Evolutionary conservation across 2,888 invertebrate genomes (phyloP).

Genomic region (Auanema sp.): DNA sequence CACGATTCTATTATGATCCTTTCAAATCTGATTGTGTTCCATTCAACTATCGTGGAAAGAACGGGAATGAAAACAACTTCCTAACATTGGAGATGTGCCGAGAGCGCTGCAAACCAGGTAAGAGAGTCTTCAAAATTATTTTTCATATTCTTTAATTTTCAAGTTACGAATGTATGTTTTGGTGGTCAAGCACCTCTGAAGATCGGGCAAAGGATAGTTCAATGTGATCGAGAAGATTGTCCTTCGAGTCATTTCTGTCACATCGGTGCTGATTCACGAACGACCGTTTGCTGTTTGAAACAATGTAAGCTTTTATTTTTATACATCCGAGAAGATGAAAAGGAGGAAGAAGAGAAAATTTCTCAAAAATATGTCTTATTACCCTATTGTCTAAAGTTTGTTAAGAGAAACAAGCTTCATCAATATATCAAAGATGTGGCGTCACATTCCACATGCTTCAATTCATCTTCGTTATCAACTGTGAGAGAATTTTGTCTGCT

Average conservation of each 20-base stretch:
- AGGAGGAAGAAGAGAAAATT: not conserved
- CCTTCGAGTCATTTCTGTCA: conserved; percentile 58
- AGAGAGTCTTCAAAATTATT: conserved; percentile 2
- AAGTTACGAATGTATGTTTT: conserved; percentile 50
- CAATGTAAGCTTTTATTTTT: conserved; percentile 26
- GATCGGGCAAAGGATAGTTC: conserved; percentile 33
- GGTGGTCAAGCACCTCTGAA: conserved; percentile 45
- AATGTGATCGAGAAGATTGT: conserved; percentile 44
- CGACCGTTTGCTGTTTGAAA: conserved; percentile 50
- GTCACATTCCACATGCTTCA: too few species aligned
- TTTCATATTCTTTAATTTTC: conserved; percentile 12
- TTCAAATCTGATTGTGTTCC: conserved; percentile 37
- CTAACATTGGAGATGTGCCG: conserved; percentile 51
- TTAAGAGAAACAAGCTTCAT: too few species aligned
- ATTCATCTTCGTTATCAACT: too few species aligned
- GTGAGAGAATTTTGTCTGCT: too few species aligned
- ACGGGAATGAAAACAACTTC: conserved; percentile 61
- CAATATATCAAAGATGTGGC: too few species aligned
- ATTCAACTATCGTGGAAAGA: conserved; percentile 40
- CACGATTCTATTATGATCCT: conserved; percentile 51
- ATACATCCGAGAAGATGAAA: not conserved
- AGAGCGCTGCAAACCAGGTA: conserved; percentile 52
- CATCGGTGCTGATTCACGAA: conserved; percentile 28
- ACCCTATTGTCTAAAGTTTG: too few species aligned
- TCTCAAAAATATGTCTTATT: not conserved